These are phyloP conservation scores for Benthosema pterotum DNA, from an alignment of 2,797 vertebrate species.

Conservation along the genomic window DNA sequence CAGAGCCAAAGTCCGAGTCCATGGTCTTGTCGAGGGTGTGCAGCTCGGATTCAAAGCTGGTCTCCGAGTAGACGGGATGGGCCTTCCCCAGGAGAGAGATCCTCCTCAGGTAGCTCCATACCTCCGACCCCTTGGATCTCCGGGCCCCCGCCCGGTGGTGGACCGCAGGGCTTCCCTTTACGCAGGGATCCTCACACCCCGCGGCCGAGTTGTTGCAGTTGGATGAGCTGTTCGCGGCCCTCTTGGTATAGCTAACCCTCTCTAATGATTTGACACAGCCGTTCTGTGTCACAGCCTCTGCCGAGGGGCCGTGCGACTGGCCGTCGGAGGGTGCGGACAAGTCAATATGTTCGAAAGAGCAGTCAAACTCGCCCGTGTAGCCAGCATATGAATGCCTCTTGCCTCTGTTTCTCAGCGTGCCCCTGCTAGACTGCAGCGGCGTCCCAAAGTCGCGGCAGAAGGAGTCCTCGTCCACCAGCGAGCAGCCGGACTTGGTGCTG, in stretches of 20 bases:
- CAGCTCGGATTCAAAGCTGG: conserved; percentile 82
- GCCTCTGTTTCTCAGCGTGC: conserved; percentile 74
- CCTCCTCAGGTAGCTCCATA: conserved; percentile 90
- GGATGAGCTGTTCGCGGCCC: conserved; percentile 70
- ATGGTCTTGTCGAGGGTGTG: conserved; percentile 79
- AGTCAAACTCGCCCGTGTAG: conserved; percentile 85
- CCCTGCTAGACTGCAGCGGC: conserved; percentile 74
- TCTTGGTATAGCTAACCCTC: conserved; percentile 68
- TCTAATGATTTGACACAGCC: conserved; percentile 68
- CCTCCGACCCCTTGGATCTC: conserved; percentile 82
- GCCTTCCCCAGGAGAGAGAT: conserved; percentile 85
- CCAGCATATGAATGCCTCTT: conserved; percentile 91
- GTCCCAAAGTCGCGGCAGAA: conserved; percentile 80
- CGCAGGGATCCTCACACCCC: conserved; percentile 70
- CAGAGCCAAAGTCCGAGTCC: conserved; percentile 77
- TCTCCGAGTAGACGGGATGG: conserved; percentile 78
- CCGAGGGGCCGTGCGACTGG: conserved; percentile 60
- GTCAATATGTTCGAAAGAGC: conserved; percentile 87
- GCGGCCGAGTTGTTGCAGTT: conserved; percentile 73
- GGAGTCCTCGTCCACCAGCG: conserved; percentile 67
- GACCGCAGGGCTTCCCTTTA: conserved; percentile 71
- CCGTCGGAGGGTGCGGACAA: conserved; percentile 75
- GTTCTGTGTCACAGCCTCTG: conserved; percentile 71
- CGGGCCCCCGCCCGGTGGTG: conserved; percentile 66
- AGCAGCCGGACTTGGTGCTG: conserved; percentile 71